Evolutionary conservation across 2,888 invertebrate genomes (phyloP).

Genomic region (Trissonchulus sp.): DNA sequence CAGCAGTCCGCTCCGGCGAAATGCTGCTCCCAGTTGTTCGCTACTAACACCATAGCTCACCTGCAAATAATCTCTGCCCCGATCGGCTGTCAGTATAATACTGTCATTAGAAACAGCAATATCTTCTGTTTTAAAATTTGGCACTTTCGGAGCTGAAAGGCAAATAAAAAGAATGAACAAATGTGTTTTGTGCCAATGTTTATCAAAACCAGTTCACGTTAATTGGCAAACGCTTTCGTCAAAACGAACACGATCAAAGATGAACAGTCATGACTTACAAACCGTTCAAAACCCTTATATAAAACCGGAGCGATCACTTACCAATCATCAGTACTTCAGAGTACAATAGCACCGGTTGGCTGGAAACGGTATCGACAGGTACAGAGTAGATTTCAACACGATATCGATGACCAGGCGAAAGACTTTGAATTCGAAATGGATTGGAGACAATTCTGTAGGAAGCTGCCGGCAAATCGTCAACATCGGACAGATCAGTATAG

Average conservation of each 20-base stretch:
- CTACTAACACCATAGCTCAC: too few species aligned
- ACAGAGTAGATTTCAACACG: constrained; percentile 7
- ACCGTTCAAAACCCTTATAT: too few species aligned
- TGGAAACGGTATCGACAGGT: not conserved
- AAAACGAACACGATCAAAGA: too few species aligned
- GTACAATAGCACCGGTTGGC: not conserved
- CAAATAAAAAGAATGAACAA: not conserved
- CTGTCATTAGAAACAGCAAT: constrained; percentile 6
- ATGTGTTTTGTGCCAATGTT: too few species aligned
- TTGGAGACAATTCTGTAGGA: constrained; percentile 6
- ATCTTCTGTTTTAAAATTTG: constrained; percentile 6
- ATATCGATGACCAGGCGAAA: constrained; percentile 21
- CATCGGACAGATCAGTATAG: constrained; percentile 9
- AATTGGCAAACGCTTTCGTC: too few species aligned
- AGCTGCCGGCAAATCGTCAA: constrained; percentile 11
- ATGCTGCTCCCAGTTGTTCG: too few species aligned
- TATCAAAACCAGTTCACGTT: too few species aligned
- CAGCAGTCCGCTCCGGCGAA: too few species aligned
- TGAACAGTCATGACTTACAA: too few species aligned
- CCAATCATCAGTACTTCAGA: not conserved
- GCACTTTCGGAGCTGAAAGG: constrained; percentile 20
- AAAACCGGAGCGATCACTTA: too few species aligned
- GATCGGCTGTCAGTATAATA: not conserved
- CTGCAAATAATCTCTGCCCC: constrained; percentile 17
- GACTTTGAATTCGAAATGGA: constrained; percentile 14